A percentile compares a stretch with the other conserved stretches of the same genome.
Evolutionary conservation across 2,888 invertebrate genomes (phyloP).

Genomic region (Cloeon dipterum): DNA sequence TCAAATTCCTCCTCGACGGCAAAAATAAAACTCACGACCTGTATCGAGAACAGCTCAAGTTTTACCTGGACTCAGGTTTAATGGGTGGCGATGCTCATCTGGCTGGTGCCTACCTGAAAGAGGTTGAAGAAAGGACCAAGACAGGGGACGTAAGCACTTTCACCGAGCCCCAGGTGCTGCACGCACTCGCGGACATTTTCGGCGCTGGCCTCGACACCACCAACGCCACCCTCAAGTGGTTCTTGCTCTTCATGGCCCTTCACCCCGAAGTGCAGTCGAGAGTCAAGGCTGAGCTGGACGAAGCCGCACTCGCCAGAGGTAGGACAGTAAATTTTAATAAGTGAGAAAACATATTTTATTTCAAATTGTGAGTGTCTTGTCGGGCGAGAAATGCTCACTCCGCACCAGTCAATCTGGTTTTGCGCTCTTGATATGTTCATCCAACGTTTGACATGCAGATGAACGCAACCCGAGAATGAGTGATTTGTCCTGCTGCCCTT

Average conservation of each 20-base stretch:
- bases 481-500: conserved; percentile 29
- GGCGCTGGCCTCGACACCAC: conserved; percentile 75
- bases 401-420: no score
- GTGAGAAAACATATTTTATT: no score
- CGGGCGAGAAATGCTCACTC: neutral
- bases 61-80: conserved; percentile 20
- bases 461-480: neutral
- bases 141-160: conserved; percentile 25
- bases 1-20: conserved; percentile 40
- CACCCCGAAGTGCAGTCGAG: conserved; percentile 38
- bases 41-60: conserved; percentile 40
- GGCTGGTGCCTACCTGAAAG: conserved; percentile 38
- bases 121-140: conserved; percentile 25
- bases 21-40: conserved; percentile 46
- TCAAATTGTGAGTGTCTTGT: no score
- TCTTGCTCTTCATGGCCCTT: conserved; percentile 49
- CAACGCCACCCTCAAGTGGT: conserved; percentile 57
- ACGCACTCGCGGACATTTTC: conserved; percentile 57
- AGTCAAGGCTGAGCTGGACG: neutral
- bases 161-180: conserved; percentile 41
- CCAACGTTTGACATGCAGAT: neutral
- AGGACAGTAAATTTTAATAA: no score
- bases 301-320: neutral
- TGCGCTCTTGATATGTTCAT: no score
- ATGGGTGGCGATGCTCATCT: conserved; percentile 16